Evolutionary conservation across 2,888 invertebrate genomes (phyloP).

Genomic region (Nomada hirtipes): DNA sequence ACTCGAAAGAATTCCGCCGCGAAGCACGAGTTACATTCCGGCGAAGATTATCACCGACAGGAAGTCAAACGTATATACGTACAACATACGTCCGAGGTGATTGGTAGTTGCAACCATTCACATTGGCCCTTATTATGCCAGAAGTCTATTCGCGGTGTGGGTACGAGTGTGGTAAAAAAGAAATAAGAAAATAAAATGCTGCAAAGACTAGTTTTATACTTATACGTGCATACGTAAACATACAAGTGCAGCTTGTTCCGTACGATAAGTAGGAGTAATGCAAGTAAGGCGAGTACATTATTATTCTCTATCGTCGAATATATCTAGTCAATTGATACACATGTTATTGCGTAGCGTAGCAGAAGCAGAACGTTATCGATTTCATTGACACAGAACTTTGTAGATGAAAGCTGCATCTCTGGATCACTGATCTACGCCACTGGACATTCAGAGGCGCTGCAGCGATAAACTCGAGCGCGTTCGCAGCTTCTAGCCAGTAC

Average conservation of each 20-base stretch:
- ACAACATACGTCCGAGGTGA: no score
- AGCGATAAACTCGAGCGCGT: constrained; percentile 60
- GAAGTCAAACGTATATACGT: neutral
- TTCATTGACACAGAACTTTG: neutral
- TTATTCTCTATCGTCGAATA: no score
- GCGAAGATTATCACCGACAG: constrained; percentile 3
- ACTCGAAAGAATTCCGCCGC: neutral
- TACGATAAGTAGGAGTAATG: no score
- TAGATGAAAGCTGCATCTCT: constrained; percentile 6
- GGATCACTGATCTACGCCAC: constrained; percentile 60
- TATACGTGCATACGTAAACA: no score
- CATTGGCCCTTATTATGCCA: neutral
- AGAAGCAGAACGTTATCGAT: neutral
- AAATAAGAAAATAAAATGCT: no score
- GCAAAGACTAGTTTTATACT: no score
- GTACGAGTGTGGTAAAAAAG: neutral
- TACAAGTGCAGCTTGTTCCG: no score
- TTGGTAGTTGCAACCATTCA: neutral
- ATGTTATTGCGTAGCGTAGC: no score
- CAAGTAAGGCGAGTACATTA: no score
- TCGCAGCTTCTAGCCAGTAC: constrained; percentile 56
- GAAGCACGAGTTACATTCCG: constrained; percentile 1
- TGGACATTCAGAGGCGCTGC: constrained; percentile 45
- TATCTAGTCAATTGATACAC: no score
- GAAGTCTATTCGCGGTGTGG: neutral